Evolutionary conservation across 2,888 invertebrate species (phyloP).

Genomic region (Phania funesta): DNA sequence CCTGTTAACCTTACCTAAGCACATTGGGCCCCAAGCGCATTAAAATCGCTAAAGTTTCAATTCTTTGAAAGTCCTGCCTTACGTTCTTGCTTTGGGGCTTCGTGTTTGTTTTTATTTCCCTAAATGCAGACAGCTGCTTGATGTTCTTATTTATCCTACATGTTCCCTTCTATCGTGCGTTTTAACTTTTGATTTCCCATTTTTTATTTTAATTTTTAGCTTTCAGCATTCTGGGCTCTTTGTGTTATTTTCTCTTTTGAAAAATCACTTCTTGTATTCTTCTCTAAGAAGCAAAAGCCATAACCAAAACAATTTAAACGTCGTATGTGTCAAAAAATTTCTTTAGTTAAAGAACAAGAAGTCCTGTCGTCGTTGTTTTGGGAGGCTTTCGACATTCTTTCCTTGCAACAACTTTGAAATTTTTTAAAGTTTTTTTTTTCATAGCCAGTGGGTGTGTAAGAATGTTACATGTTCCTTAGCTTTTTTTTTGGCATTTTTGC

Average conservation of each 20-base stretch:
- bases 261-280: neutral
- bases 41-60: too few species aligned
- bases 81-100: neutral
- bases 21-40: too few species aligned
- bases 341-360: slow-evolving; percentile 16
- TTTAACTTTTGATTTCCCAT: slow-evolving; percentile 2
- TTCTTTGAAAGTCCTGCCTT: neutral
- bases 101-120: neutral
- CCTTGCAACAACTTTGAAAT: neutral
- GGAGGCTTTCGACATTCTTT: neutral
- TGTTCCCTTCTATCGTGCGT: neutral
- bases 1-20: too few species aligned
- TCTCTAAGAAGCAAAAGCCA: neutral
- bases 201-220: neutral
- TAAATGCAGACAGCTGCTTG: slow-evolving; percentile 55
- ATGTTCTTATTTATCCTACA: slow-evolving; percentile 34
- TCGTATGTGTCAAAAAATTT: slow-evolving; percentile 57
- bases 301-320: slow-evolving; percentile 38
- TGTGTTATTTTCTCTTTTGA: neutral
- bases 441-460: slow-evolving; percentile 44
- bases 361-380: slow-evolving; percentile 15
- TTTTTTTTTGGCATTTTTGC: neutral
- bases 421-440: neutral
- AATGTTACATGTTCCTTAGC: slow-evolving; percentile 2
- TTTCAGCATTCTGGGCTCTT: neutral